Conservation (phyloP, 2,888 invertebrate species). For the Andrena haemorrhoa region DNA sequence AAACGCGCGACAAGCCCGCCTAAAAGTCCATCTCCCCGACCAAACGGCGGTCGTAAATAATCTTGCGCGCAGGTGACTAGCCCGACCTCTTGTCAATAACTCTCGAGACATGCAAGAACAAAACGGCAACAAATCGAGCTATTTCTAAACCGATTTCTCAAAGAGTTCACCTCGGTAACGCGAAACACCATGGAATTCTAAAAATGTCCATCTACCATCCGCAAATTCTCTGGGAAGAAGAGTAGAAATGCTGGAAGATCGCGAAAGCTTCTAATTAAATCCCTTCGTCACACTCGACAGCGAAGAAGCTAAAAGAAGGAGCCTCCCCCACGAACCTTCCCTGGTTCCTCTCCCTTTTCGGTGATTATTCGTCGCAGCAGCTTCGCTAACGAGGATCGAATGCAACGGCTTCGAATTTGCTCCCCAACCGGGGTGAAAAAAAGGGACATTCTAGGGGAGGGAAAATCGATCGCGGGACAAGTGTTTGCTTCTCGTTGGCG, state of each 20-base stretch:
- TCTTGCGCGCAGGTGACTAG: neutral
- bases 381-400: constrained; percentile 23
- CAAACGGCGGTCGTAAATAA: constrained; percentile 41
- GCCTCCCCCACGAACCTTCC: neutral
- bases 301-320: no score
- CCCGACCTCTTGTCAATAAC: constrained; percentile 19
- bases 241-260: constrained; percentile 1
- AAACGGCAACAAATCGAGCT: neutral
- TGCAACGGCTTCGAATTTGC: constrained; percentile 48
- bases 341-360: neutral
- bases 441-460: neutral
- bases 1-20: constrained; percentile 42
- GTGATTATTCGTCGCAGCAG: neutral
- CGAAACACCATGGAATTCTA: no score
- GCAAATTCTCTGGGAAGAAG: neutral
- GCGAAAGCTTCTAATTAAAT: neutral
- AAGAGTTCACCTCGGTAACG: neutral
- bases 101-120: neutral
- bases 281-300: no score
- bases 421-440: neutral
- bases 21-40: constrained; percentile 12
- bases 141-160: neutral
- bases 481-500: constrained; percentile 57
- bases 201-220: neutral
- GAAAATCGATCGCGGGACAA: constrained; percentile 46